Percentiles rank a stretch among this genome's conserved stretches.
phyloP scores from a whole-genome alignment of 2,888 invertebrate species.

The Disparrhopalites patrizii region DNA sequence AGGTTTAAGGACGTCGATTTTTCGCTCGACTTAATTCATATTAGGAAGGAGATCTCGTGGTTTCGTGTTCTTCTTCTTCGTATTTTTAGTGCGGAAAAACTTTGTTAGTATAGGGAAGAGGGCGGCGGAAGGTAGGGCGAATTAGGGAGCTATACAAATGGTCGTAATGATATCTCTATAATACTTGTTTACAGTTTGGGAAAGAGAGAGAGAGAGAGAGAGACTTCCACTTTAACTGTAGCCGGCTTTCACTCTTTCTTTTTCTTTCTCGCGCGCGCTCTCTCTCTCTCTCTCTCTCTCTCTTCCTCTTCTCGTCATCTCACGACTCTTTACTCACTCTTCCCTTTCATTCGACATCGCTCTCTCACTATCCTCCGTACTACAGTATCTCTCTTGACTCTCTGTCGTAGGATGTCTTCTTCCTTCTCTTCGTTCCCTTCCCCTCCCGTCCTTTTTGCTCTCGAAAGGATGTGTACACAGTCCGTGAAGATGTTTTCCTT shows the following conservation, averaged over 20 bases:
- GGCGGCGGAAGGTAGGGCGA: not conserved
- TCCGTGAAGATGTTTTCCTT: too few relatives aligned
- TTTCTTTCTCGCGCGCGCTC: not conserved
- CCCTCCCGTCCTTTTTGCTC: too few relatives aligned
- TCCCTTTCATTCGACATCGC: too few relatives aligned
- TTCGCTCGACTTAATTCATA: conserved; percentile 31
- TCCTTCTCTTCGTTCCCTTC: too few relatives aligned
- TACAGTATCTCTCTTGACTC: too few relatives aligned
- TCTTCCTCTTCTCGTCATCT: too few relatives aligned
- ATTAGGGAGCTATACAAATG: not conserved
- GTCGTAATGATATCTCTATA: not conserved
- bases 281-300: not conserved
- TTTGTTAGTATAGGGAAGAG: not conserved
- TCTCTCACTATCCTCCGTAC: too few relatives aligned
- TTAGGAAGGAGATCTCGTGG: conserved; percentile 24
- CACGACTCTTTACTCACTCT: too few relatives aligned
- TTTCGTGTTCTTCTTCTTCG: not conserved
- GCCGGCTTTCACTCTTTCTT: not conserved
- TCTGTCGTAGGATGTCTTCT: too few relatives aligned
- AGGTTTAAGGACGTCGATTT: too few relatives aligned
- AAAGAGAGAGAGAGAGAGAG: conserved; percentile 9
- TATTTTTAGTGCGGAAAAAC: conserved; percentile 8
- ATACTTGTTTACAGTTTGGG: conserved; percentile 2
- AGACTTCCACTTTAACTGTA: conserved; percentile 21
- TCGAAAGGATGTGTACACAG: too few relatives aligned